phyloP scores from a whole-genome alignment of 2,797 vertebrate genomes.

The Chaenodraco wilsoni region DNA sequence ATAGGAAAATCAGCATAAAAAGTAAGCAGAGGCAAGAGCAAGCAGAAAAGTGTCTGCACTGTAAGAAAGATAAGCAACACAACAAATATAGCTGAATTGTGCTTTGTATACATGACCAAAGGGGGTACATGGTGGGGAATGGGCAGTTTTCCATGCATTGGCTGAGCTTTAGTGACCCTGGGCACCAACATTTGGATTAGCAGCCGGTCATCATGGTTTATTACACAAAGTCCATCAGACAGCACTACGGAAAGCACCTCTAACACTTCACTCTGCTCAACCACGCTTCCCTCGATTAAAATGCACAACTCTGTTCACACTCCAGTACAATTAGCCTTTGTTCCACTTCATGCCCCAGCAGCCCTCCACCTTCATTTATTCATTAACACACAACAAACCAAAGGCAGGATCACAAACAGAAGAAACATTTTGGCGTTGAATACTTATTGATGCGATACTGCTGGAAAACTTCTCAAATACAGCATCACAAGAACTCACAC shows the following conservation, averaged over 20 bases:
- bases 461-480: too few species aligned
- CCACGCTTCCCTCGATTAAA: slow-evolving; percentile 26
- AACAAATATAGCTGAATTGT: background rate
- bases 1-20: too few species aligned
- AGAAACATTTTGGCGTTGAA: too few species aligned
- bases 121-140: background rate
- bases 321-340: slow-evolving; percentile 39
- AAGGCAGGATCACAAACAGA: background rate
- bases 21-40: too few species aligned
- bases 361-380: slow-evolving; percentile 11
- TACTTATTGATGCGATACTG: too few species aligned
- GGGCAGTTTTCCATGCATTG: slow-evolving; percentile 11
- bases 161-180: slow-evolving; percentile 12
- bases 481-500: too few species aligned
- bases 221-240: slow-evolving; percentile 56
- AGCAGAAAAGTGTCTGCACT: too few species aligned
- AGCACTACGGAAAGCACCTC: slow-evolving; percentile 8
- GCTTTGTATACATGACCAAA: background rate
- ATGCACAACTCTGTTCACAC: slow-evolving; percentile 32
- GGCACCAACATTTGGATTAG: slow-evolving; percentile 43
- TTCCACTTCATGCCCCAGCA: slow-evolving; percentile 32
- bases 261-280: slow-evolving; percentile 27
- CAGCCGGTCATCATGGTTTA: slow-evolving; percentile 54
- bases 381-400: background rate
- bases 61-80: too few species aligned